Evolutionary conservation across 2,888 invertebrate species (phyloP), one percentile per base, ranked within the genome.

Genomic region (Crepidodera aurea): DNA sequence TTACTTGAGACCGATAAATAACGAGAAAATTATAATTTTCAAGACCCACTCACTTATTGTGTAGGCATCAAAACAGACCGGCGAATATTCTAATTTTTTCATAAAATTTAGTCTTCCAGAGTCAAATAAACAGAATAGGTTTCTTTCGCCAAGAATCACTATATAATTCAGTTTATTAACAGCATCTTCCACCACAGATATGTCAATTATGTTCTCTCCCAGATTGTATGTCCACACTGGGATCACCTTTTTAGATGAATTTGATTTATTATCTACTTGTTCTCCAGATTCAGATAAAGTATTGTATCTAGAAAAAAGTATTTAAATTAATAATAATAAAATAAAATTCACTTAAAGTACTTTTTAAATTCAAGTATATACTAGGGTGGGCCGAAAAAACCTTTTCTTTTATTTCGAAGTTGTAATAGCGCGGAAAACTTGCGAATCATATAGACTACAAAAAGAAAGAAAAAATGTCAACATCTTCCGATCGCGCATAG

Each of bases 221-320:
- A 96, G 82, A 75, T 92, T 93, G 77, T 88, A 91, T 18, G 82
- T 83, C 94, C 94, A 94, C 73, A 93, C 92, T n/a, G 88, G 85
- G 56, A 84, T 82, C 54, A 90, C 83, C 76, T 85, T 87, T 74
- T 87, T 88, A 16, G 84, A 84, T 25, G 81, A 76, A 58, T 82
- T 81, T 58, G 85, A 83, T 61, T 86, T 84, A 66, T 84, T 84
- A 67, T 84, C 82, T 37, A 85, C 84, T 51, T 86, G 80, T 73
- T 88, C 88, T 29, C 89, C 87, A 10, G 88, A 87, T 72, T 92
- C 90, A 16, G 91, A 88, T 60, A 94, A 80, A 69, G 88, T 86
- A 81, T 93, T 92, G 77, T 92, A 94, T 75, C 92, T 92, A 74
- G 22, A 68, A 66, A n/a, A n/a, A n/a, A n/a, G n/a, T n/a, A 25